Conservation (phyloP, 2,888 invertebrate species). For the Hanleya hanleyi region DNA sequence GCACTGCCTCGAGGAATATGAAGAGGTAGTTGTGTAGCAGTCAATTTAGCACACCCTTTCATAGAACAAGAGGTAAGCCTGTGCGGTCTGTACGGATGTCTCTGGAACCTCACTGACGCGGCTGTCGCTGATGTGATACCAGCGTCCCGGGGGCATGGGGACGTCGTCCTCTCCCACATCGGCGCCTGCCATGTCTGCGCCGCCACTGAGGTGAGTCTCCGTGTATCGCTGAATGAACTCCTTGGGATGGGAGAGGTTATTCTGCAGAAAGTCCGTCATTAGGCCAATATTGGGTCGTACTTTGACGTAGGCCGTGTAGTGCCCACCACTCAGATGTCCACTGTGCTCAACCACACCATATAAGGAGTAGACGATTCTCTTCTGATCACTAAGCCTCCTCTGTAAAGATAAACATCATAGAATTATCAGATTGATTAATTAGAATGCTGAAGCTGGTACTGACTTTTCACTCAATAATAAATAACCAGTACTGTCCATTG, state of each 20-base stretch:
- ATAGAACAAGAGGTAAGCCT: conserved; percentile 97
- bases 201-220: conserved; percentile 35
- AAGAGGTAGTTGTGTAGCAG: no score
- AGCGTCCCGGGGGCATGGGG: conserved; percentile 79
- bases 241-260: conserved; percentile 24
- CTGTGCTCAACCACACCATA: conserved; percentile 97
- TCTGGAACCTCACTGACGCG: conserved; percentile 86
- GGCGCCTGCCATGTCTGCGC: conserved; percentile 38
- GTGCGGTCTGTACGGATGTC: conserved; percentile 85
- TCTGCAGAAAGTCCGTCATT: conserved; percentile 53
- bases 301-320: conserved; percentile 97
- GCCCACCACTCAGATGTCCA: conserved; percentile 90
- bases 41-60: conserved; percentile 82
- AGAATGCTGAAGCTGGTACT: no score
- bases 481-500: no score
- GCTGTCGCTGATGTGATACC: conserved; percentile 96
- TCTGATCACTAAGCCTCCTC: conserved; percentile 76
- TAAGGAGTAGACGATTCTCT: conserved; percentile 86
- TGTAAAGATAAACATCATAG: conserved; percentile 41
- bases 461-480: no score
- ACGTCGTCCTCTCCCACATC: conserved; percentile 42
- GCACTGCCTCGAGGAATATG: no score
- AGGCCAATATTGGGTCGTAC: conserved; percentile 75
- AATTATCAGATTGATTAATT: no score
- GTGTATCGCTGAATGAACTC: conserved; percentile 53